phyloP scores from a whole-genome alignment of 2,113 vertebrate genomes.

The Entelurus aequoreus region DNA sequence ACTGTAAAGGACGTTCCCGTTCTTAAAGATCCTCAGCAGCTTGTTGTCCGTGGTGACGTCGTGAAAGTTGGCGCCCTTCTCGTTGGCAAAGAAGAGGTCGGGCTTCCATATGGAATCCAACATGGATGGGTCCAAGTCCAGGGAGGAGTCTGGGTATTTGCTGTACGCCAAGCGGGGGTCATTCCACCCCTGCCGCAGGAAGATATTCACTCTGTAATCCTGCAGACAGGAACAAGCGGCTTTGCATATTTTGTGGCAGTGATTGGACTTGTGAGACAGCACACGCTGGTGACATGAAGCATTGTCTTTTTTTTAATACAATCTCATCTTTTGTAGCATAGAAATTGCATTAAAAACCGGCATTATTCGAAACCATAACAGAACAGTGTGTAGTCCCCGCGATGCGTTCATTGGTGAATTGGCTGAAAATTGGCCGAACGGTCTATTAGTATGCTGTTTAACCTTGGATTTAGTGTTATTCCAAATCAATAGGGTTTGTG shows the following conservation, averaged over 20 bases:
- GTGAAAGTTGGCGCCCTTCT: constrained; percentile 98
- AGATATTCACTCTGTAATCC: constrained; percentile 99
- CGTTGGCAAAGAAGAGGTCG: constrained; percentile 98
- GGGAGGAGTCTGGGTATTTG: constrained; percentile 93
- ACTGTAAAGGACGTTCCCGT: constrained; percentile 95
- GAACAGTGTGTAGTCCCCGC: not conserved
- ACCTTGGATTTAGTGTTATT: not conserved
- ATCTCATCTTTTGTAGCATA: constrained; percentile 1
- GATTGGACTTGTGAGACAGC: constrained; percentile 9
- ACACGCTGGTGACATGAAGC: constrained; percentile 8
- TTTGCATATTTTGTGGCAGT: constrained; percentile 44
- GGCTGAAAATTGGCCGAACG: not conserved
- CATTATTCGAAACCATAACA: constrained; percentile 1
- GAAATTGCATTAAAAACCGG: not conserved
- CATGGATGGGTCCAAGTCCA: constrained; percentile 98
- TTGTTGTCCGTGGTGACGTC: constrained; percentile 99
- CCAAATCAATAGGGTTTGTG: not conserved
- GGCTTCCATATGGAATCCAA: constrained; percentile 99
- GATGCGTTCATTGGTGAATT: constrained; percentile 3
- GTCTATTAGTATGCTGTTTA: not conserved
- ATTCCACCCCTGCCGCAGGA: constrained; percentile 98
- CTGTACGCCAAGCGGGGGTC: constrained; percentile 96
- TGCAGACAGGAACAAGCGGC: constrained; percentile 68
- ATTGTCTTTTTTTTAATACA: constrained; percentile 2
- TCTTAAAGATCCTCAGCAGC: constrained; percentile 94